phyloP scores from a whole-genome alignment of 2,797 vertebrate species.

The Enteromius mattozi region DNA sequence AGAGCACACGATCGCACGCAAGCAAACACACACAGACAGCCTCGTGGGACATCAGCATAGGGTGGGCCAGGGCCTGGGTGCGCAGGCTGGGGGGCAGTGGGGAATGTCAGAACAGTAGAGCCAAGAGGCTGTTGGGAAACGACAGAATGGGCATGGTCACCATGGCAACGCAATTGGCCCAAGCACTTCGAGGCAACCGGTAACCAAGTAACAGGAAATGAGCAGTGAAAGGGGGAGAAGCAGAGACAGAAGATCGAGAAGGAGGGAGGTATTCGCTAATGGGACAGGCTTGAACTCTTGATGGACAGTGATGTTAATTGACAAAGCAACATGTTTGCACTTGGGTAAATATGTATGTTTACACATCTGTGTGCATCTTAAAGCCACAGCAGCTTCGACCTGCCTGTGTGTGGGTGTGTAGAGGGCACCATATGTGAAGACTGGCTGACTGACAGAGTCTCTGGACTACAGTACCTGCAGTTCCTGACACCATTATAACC shows the following conservation, averaged over 20 bases:
- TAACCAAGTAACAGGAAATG: slow-evolving; percentile 87
- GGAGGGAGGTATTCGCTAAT: slow-evolving; percentile 41
- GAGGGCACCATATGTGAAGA: slow-evolving; percentile 4
- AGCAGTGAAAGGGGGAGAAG: slow-evolving; percentile 70
- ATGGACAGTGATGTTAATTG: slow-evolving; percentile 11
- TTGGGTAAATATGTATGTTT: slow-evolving; percentile 18
- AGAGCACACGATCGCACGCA: slow-evolving; percentile 11
- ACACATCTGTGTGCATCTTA: slow-evolving; percentile 29
- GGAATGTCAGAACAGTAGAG: slow-evolving; percentile 70
- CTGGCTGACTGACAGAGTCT: slow-evolving; percentile 15
- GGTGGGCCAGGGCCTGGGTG: slow-evolving; percentile 71
- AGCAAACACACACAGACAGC: slow-evolving; percentile 69
- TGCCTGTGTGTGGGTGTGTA: slow-evolving; percentile 13
- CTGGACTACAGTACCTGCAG: neutral
- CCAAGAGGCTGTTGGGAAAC: slow-evolving; percentile 78
- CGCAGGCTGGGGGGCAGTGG: slow-evolving; percentile 72
- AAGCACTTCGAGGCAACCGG: slow-evolving; percentile 81
- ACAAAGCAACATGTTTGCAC: slow-evolving; percentile 1
- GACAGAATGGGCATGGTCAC: slow-evolving; percentile 80
- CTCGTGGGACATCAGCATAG: slow-evolving; percentile 70
- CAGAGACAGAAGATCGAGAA: slow-evolving; percentile 53
- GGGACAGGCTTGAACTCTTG: slow-evolving; percentile 38
- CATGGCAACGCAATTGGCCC: slow-evolving; percentile 84
- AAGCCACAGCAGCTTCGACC: neutral
- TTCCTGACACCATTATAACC: slow-evolving; percentile 21